Percentiles rank a stretch among this genome's conserved stretches.
These are phyloP conservation scores for Acipenser transmontanus DNA, from an alignment of 2,797 vertebrate species.

Conservation along the genomic window DNA sequence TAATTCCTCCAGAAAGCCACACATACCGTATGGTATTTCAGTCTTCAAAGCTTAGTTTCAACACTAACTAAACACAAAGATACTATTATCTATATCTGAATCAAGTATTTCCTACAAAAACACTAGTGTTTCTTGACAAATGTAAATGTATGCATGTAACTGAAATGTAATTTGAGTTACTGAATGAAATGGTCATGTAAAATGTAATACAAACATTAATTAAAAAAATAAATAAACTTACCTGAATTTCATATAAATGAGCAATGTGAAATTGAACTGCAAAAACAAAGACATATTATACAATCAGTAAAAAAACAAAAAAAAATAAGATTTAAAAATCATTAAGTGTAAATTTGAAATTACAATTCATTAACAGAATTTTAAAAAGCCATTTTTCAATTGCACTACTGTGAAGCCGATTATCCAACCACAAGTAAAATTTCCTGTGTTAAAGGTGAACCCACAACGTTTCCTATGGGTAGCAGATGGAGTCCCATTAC, in stretches of 20 bases:
- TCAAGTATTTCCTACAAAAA: no score
- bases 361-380: slow-evolving; percentile 16
- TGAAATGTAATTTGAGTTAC: no score
- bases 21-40: no score
- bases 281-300: slow-evolving; percentile 32
- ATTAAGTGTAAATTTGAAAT: slow-evolving; percentile 19
- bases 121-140: no score
- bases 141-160: no score
- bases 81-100: no score
- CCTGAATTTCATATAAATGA: slow-evolving; percentile 99
- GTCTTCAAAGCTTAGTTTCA: no score
- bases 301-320: slow-evolving; percentile 17
- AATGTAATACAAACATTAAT: no score
- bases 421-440: background rate
- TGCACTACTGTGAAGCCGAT: background rate
- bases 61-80: no score
- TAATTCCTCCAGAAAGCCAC: no score
- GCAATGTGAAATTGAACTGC: slow-evolving; percentile 99
- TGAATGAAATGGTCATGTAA: no score
- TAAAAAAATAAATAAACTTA: slow-evolving; percentile 51
- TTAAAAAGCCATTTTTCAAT: background rate
- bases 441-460: background rate
- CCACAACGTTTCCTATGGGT: background rate
- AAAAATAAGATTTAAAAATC: background rate
- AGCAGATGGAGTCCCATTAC: no score